Conservation (phyloP, 1,140 invertebrate species). For the Pomacea maculata region DNA sequence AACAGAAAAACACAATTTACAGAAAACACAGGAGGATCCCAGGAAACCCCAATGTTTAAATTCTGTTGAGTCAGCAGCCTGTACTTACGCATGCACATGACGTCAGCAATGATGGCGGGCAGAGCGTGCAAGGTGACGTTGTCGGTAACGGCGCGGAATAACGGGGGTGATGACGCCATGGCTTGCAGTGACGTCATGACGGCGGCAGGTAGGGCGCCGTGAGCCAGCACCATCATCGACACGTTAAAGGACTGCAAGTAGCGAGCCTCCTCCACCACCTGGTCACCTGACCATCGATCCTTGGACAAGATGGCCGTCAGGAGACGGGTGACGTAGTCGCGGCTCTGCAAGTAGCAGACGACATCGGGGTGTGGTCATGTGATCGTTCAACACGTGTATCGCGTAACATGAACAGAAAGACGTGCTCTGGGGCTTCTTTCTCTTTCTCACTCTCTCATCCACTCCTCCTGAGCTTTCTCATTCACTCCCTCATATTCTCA, state of each 20-base stretch:
- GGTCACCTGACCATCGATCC: constrained; percentile 1
- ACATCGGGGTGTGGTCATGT: neutral
- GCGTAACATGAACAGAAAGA: no score
- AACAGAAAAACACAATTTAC: no score
- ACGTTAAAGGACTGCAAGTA: constrained; percentile 20
- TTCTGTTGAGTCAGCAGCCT: no score
- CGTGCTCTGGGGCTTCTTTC: no score
- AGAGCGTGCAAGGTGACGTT: constrained; percentile 20
- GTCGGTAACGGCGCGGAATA: constrained; percentile 15
- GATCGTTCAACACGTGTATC: no score
- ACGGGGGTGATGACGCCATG: constrained; percentile 11
- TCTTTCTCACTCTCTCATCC: no score
- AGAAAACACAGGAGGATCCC: no score
- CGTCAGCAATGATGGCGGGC: constrained; percentile 10
- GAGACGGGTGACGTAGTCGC: neutral
- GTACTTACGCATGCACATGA: constrained; percentile 12
- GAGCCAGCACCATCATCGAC: constrained; percentile 2
- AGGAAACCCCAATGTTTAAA: no score
- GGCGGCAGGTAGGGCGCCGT: neutral
- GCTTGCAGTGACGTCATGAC: constrained; percentile 2
- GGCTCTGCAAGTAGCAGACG: neutral
- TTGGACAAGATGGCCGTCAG: constrained; percentile 8
- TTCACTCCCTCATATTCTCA: no score
- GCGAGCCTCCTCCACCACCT: constrained; percentile 9
- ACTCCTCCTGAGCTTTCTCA: no score